Evolutionary conservation across 2,888 invertebrate species (phyloP), one percentile per base, ranked within the genome.

Genomic region (Netelia fuscicornis): DNA sequence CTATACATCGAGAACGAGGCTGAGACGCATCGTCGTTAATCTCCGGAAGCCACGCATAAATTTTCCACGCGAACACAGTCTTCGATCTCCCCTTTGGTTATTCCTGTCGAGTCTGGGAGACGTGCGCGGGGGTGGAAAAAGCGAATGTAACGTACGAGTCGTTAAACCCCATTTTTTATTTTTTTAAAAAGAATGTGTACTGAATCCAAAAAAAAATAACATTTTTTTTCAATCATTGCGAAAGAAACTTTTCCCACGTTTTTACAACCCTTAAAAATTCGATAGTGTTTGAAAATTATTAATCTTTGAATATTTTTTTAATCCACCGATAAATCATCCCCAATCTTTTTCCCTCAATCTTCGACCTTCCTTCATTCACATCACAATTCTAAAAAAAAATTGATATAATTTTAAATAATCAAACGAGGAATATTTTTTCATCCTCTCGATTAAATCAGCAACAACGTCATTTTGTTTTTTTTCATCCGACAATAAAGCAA

Each of bases 21-120:
- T 37, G 56, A 67, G 67, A 83, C 20, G 30, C 68, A 67, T 23
- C 48, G 77, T 67, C 54, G 60, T 83, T 68, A 67, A 74, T 68
- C 67, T 78, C 58, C 37, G 68, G 62, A 62, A 78, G 65, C 71
- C 56, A 65, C 56, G 42, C 74, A 72, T 77, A 77, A 72, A 68
- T 83, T 83, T 80, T 56, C 44, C 37, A 25, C 44, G 25, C 2
- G 37, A 42, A 76, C 76, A 30, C 48, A 75, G 48, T 65, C 20
- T n/a, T 65, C 8, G n/a, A n/a, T n/a, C 54, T 10, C 42, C 76
- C 42, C 30, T 9, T 48, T 58, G 17, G 58, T 20, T 20, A 58
- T 58, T 58, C 58, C 17, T 9, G 58, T 58, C 17, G 17, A 58
- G 20, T 1, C 17, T 20, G 58, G 3, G 58, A 58, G 20, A 58